Evolutionary conservation across 2,888 invertebrate species (phyloP), one percentile per base, ranked within the genome.

Genomic region (Phymatocera aterrima): DNA sequence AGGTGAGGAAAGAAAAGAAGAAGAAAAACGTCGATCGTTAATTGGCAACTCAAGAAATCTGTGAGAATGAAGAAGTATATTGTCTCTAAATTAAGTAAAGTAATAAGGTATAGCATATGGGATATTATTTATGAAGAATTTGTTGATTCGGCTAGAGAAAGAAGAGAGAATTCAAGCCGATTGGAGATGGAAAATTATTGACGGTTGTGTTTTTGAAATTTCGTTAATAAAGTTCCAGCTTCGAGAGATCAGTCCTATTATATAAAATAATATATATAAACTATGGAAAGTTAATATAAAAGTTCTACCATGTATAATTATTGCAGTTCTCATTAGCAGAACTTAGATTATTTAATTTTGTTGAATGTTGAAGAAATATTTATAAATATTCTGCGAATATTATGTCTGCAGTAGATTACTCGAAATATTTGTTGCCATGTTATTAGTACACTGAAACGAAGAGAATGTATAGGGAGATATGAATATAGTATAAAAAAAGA

Each of bases 81-180:
- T 46, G 65, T n/a, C n/a, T n/a, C n/a, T n/a, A n/a, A 61, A 31
- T 28, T 77, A 80, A 79, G 74, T 21, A 54, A 77, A 79, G 75
- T 48, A 77, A 77, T 43, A 79, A n/a, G n/a, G n/a, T 51, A 60
- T 61, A 78, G 72, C 77, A 80, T 61, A 81, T 81, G 72, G 48
- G 65, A 31, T 72, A 48, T 72, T 31, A 34, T 28, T 57, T 57
- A 28, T 3, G 28, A 28, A 57, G 24, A 3, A 28, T 57, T 57
- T 28, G 15, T 68, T 68, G 24, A 5, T 37, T 64, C 18, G 34
- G 18, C n/a, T 37, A 18, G 37, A 18, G 8, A 31, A 6, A 34
- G n/a, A 37, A 34, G 8, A 61, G 37, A 37, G 15, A 60, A 28
- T 31, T 57, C 10, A 34, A 28, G 21, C n/a, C 2, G 10, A 34